Conservation (phyloP, 92 coral and sea anemone species). For the Palythoa caribaeorum region DNA sequence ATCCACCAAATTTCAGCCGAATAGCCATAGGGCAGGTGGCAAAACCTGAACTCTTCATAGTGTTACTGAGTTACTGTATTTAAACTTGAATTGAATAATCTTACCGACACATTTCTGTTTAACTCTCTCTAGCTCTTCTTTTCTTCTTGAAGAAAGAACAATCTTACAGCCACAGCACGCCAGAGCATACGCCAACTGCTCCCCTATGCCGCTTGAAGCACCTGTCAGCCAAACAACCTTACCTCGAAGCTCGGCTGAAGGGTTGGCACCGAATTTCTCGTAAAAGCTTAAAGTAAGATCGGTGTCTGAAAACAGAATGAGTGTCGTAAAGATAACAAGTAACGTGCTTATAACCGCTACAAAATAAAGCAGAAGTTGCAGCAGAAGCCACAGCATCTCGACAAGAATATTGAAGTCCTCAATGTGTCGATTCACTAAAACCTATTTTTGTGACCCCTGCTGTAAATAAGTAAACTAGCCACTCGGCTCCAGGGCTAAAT, state of each 20-base stretch:
- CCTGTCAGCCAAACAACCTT: slow-evolving; percentile 98
- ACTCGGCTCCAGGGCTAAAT: not conserved
- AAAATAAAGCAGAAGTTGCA: slow-evolving; percentile 38
- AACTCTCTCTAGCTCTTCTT: slow-evolving; percentile 90
- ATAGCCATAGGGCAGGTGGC: too few species aligned
- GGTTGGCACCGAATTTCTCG: slow-evolving; percentile 85
- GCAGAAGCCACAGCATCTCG: slow-evolving; percentile 17
- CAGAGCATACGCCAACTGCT: slow-evolving; percentile 86
- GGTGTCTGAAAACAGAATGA: slow-evolving; percentile 71
- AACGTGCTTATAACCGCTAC: slow-evolving; percentile 24
- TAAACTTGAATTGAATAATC: not conserved
- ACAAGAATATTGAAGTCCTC: not conserved
- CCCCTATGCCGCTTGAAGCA: slow-evolving; percentile 98
- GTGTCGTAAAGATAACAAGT: slow-evolving; percentile 46
- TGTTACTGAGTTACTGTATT: not conserved
- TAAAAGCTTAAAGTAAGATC: slow-evolving; percentile 85
- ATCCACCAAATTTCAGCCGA: too few species aligned
- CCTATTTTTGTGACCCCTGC: not conserved
- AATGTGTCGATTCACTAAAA: not conserved
- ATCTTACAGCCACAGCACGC: slow-evolving; percentile 89
- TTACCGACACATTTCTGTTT: slow-evolving; percentile 85
- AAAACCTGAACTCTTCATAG: not conserved
- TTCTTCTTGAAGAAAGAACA: slow-evolving; percentile 91
- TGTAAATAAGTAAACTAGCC: too few species aligned
- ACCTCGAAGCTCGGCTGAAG: slow-evolving; percentile 82